Base-by-base conservation (phyloP, 2,888 invertebrate genomes). In the Plebejus melissa region DNA sequence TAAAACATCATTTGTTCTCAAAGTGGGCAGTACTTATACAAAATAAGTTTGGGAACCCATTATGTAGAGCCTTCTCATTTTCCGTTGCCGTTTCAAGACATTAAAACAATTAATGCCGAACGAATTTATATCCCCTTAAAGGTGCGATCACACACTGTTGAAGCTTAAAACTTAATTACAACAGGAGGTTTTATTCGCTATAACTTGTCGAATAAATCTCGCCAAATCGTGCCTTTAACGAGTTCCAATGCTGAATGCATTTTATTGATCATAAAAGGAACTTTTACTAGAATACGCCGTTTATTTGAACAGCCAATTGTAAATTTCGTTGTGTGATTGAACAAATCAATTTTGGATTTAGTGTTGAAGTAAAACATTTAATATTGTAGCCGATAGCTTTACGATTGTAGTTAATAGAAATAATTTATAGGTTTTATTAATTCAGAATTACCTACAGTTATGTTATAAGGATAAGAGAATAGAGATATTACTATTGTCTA, bases 201-300 rank as follows among this genome's bases (percentile, higher is more conserved):
- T 86, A 87, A 85, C 83, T 85, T 87, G 88, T 87, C 89, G 85
- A 87, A 88, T 89, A 88, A 88, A 88, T 85, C 84, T 77, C 77
- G 78, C 80, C 79, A 81, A 81, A 80, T 82, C 81, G 81, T 78
- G 79, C 76, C 77, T 80, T 83, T 83, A 82, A 84, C 82, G 81
- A 82, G 82, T 86, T 79, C 11, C 81, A 81, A 84, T 86, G 82
- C 82, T 81, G 80, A 72, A 71, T 41, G 80, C 81, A 81, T 80
- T 88, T 87, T 86, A 88, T 74, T 74, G 46, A 46, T 76, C 75
- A 75, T 75, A 75, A 75, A 75, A 71, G 70, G 41, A 70, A 69
- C 74, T 74, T 75, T 32, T 60, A 11, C 46, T 60, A 77, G 75
- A 69, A 57, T 74, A 57, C 54, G 57, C 22, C 65, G 11, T 57